phyloP scores from a whole-genome alignment of 2,797 vertebrate genomes.

The Triplophysa yarkandensis region DNA sequence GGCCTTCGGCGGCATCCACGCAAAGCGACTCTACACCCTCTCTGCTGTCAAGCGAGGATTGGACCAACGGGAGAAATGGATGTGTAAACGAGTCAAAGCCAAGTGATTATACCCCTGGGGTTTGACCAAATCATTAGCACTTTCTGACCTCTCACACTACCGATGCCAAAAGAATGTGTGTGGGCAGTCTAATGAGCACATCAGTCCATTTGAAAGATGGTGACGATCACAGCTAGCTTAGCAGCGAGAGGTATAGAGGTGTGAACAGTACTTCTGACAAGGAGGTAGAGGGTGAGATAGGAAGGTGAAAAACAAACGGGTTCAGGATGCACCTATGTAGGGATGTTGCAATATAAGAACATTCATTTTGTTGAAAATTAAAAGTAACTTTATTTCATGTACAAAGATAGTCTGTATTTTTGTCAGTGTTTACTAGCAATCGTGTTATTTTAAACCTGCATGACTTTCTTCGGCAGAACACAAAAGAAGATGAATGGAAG shows the following conservation, averaged over 20 bases:
- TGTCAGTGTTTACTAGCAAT: neutral
- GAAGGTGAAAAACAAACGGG: slow-evolving; percentile 20
- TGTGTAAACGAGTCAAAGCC: slow-evolving; percentile 42
- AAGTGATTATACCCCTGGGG: slow-evolving; percentile 45
- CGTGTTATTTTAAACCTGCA: no score
- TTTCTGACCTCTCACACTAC: slow-evolving; percentile 41
- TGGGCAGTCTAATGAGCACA: slow-evolving; percentile 48
- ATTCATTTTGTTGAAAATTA: neutral
- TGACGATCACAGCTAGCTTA: slow-evolving; percentile 45
- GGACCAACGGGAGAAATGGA: slow-evolving; percentile 33
- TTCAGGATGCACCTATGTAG: slow-evolving; percentile 10
- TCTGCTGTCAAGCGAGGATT: slow-evolving; percentile 20
- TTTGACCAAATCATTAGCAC: slow-evolving; percentile 43
- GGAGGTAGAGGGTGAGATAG: slow-evolving; percentile 22
- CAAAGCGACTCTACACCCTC: slow-evolving; percentile 13
- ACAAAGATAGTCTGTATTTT: no score
- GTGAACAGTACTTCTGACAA: slow-evolving; percentile 29
- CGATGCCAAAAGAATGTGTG: slow-evolving; percentile 39
- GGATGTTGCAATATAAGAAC: neutral
- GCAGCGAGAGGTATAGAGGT: slow-evolving; percentile 46
- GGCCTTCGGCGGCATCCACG: slow-evolving; percentile 7
- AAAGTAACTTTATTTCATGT: no score
- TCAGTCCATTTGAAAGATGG: slow-evolving; percentile 48
- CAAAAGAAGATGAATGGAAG: no score
- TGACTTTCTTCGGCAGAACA: no score